Conservation (phyloP, 2,888 invertebrate species). For the Platycheirus rosarum region DNA sequence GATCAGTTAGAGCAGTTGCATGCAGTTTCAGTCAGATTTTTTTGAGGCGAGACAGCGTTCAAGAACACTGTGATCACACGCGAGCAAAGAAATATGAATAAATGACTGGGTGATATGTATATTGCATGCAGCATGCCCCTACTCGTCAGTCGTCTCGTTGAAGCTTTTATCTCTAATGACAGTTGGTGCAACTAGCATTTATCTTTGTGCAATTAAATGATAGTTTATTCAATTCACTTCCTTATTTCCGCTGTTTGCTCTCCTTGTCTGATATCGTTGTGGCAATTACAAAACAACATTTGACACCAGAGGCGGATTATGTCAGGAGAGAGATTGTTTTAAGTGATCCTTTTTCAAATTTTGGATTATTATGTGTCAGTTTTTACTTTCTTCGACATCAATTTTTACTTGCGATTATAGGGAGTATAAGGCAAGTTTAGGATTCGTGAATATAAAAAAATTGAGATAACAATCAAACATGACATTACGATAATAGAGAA, state of each 20-base stretch:
- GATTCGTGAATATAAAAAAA: too few relatives aligned
- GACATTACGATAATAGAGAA: too few relatives aligned
- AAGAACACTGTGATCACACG: constrained; percentile 49
- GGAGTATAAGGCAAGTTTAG: too few relatives aligned
- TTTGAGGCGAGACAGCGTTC: constrained; percentile 59
- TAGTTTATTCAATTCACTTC: constrained; percentile 54
- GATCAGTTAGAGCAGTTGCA: constrained; percentile 40
- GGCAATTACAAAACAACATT: not conserved
- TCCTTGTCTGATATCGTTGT: not conserved
- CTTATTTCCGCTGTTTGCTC: constrained; percentile 52
- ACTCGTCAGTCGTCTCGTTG: constrained; percentile 5
- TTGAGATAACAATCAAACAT: too few relatives aligned
- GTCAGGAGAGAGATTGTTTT: too few relatives aligned
- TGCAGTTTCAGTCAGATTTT: constrained; percentile 12
- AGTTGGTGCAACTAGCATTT: constrained; percentile 36
- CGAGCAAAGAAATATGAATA: constrained; percentile 26
- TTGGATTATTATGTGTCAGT: too few relatives aligned
- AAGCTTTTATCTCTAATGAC: constrained; percentile 22
- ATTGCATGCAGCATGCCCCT: not conserved
- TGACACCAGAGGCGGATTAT: not conserved
- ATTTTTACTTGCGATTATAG: too few relatives aligned
- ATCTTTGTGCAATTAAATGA: constrained; percentile 55
- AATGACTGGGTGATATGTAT: constrained; percentile 48
- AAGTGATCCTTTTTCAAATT: too few relatives aligned
- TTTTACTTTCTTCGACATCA: too few relatives aligned